Conservation (phyloP, 2,888 invertebrate genomes). For the Tiliacea citrago region DNA sequence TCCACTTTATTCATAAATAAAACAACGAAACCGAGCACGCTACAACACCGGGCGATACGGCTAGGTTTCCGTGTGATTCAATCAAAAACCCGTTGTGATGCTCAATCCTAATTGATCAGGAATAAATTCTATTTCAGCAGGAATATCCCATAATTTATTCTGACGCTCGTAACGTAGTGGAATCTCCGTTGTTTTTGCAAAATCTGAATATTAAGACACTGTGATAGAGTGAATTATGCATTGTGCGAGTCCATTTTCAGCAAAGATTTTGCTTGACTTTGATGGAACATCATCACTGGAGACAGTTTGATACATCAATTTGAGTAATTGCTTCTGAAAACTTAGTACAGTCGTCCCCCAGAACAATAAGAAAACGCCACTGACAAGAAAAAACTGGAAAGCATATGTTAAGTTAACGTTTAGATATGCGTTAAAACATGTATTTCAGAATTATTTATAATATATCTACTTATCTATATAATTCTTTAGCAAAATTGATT, state of each 20-base stretch:
- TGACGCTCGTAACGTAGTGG: slow-evolving; percentile 27
- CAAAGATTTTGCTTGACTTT: slow-evolving; percentile 9
- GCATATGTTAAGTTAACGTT: not conserved
- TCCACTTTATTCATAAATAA: slow-evolving; percentile 80
- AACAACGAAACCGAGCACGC: slow-evolving; percentile 58
- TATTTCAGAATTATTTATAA: not conserved
- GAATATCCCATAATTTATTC: slow-evolving; percentile 59
- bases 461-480: not conserved
- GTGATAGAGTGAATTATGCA: slow-evolving; percentile 40
- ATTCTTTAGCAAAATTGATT: not conserved
- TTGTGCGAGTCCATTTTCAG: slow-evolving; percentile 10
- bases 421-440: not conserved
- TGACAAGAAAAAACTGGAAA: no score
- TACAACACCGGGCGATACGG: slow-evolving; percentile 36
- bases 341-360: no score
- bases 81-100: slow-evolving; percentile 45
- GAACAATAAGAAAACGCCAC: no score
- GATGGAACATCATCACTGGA: not conserved
- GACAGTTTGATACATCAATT: not conserved
- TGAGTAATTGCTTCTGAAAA: not conserved
- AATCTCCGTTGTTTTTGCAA: slow-evolving; percentile 43
- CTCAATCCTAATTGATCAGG: slow-evolving; percentile 44
- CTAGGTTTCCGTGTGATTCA: slow-evolving; percentile 50
- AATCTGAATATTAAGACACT: slow-evolving; percentile 47
- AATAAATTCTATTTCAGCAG: slow-evolving; percentile 54